Conservation (phyloP, 2,888 invertebrate species). For the Erebia ligea region DNA sequence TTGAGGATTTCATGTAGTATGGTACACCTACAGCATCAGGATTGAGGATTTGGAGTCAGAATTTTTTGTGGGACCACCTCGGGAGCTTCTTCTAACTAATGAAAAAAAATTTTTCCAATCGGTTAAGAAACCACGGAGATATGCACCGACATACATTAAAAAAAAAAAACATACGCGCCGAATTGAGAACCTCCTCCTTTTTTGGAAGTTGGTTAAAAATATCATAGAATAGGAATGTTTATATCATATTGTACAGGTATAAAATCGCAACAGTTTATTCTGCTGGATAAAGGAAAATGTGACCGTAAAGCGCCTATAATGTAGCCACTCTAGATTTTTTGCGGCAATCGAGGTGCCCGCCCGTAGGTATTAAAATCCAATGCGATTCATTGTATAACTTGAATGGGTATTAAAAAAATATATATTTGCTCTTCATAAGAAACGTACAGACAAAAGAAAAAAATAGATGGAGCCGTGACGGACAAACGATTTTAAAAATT, state of each 20-base stretch:
- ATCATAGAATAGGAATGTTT: conserved; percentile 12
- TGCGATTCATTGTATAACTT: conserved; percentile 64
- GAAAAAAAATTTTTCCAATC: too few relatives aligned
- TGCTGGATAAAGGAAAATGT: conserved; percentile 43
- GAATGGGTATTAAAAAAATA: conserved; percentile 61
- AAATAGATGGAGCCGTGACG: background rate
- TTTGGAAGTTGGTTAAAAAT: too few relatives aligned
- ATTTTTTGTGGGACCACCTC: too few relatives aligned
- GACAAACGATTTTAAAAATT: too few relatives aligned
- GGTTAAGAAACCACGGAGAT: too few relatives aligned
- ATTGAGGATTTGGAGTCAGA: too few relatives aligned
- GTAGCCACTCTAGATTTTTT: conserved; percentile 61
- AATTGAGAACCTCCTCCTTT: too few relatives aligned
- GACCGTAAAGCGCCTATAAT: conserved; percentile 60
- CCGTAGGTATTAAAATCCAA: conserved; percentile 60
- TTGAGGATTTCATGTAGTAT: too few relatives aligned
- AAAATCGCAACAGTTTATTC: conserved; percentile 23
- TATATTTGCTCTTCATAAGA: conserved; percentile 53
- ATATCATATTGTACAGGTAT: conserved; percentile 21
- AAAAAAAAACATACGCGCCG: too few relatives aligned
- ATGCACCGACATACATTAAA: too few relatives aligned
- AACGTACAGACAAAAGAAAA: conserved; percentile 43
- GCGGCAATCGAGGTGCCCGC: conserved; percentile 54
- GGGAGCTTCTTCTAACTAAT: too few relatives aligned
- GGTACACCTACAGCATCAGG: too few relatives aligned